A percentile compares a stretch with the other conserved stretches of the same genome.
phyloP scores from a whole-genome alignment of 1,140 invertebrate genomes.

The Papilio polytes region DNA sequence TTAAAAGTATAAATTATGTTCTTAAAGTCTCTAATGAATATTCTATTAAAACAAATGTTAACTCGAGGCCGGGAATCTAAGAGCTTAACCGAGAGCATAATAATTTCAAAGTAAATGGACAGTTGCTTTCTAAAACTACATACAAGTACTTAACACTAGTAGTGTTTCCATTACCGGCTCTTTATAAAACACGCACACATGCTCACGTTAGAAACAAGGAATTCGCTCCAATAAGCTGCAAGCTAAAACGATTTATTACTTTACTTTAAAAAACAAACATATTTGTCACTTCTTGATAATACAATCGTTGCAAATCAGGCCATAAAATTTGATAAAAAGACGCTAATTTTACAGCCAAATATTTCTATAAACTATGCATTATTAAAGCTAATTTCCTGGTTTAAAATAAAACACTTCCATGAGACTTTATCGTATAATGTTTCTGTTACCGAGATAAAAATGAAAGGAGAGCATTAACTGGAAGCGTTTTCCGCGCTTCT shows the following conservation, averaged over 20 bases:
- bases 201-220: background rate
- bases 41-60: slow-evolving; percentile 11
- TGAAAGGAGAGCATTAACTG: slow-evolving; percentile 25
- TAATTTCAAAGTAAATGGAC: slow-evolving; percentile 25
- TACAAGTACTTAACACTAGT: slow-evolving; percentile 9
- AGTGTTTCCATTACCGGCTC: slow-evolving; percentile 18
- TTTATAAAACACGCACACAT: background rate
- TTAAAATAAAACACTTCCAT: background rate
- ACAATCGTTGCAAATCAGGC: background rate
- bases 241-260: background rate
- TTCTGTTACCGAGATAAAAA: slow-evolving; percentile 24
- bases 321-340: too few species aligned
- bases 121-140: slow-evolving; percentile 26
- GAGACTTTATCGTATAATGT: slow-evolving; percentile 20
- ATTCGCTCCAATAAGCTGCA: background rate
- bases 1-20: background rate
- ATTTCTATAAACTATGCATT: too few species aligned
- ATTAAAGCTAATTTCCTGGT: background rate
- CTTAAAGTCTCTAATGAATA: background rate
- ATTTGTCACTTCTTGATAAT: background rate
- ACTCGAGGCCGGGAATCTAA: background rate
- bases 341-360: too few species aligned
- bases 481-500: slow-evolving; percentile 21
- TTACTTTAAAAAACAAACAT: background rate
- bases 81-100: slow-evolving; percentile 8